phyloP scores from a whole-genome alignment of 1,140 invertebrate species.

The Tetraneura akinire region DNA sequence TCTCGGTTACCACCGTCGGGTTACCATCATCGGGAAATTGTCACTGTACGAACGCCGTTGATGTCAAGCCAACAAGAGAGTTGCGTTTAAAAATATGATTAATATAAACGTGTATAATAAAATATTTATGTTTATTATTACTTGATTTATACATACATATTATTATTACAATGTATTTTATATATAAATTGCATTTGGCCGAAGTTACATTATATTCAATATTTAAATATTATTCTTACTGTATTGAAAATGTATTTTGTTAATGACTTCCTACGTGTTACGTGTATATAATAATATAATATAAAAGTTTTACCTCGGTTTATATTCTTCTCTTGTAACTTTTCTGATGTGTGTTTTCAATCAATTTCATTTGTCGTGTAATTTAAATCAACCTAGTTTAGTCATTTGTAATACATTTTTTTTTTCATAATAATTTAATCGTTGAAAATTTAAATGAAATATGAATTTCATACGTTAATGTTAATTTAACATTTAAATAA shows the following conservation, averaged over 20 bases:
- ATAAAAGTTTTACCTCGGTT: background rate
- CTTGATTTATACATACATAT: too few species aligned
- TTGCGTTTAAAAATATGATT: slow-evolving; percentile 69
- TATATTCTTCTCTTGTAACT: background rate
- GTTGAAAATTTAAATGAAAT: too few species aligned
- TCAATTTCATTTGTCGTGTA: too few species aligned
- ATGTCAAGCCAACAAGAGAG: slow-evolving; percentile 81
- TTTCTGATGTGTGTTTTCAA: background rate
- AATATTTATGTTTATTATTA: too few species aligned
- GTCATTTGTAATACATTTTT: too few species aligned
- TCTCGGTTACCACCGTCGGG: slow-evolving; percentile 19
- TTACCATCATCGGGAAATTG: slow-evolving; percentile 67
- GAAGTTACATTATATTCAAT: background rate
- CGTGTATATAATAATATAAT: too few species aligned
- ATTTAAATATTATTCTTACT: background rate
- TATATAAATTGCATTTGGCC: too few species aligned
- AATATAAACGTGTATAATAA: background rate
- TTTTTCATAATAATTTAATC: too few species aligned
- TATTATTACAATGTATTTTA: background rate
- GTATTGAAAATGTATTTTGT: background rate
- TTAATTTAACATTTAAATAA: too few species aligned
- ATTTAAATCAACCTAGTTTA: too few species aligned
- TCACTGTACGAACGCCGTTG: slow-evolving; percentile 78
- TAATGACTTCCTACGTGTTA: slow-evolving; percentile 16
- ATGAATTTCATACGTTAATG: too few species aligned